Evolutionary conservation across 2,113 vertebrate species (phyloP).

Genomic region (Mormoops blainvillei): DNA sequence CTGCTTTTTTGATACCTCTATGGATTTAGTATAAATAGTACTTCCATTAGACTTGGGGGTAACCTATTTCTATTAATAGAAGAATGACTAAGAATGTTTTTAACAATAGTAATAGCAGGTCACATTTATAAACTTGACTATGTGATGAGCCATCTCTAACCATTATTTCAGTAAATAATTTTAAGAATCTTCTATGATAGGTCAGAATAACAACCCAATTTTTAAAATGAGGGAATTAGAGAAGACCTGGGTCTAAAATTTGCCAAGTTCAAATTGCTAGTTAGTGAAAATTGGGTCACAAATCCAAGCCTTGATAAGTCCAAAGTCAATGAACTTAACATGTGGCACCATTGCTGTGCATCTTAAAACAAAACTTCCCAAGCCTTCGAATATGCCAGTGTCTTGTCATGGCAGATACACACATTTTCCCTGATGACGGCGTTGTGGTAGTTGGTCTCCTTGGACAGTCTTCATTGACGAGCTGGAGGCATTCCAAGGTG

Average conservation of each 20-base stretch:
- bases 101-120: not conserved
- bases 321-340: not conserved
- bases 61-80: not conserved
- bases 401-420: not conserved
- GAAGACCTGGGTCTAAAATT: not conserved
- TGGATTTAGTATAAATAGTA: not conserved
- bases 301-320: not conserved
- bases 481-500: not conserved
- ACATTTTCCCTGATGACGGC: not conserved
- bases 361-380: not conserved
- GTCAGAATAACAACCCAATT: not conserved
- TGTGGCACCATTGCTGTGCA: not conserved
- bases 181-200: not conserved
- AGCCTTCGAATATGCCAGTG: not conserved
- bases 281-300: not conserved
- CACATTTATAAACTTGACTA: not conserved
- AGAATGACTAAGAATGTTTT: conserved; percentile 11
- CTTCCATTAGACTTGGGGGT: not conserved
- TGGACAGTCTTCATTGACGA: not conserved
- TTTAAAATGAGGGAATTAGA: not conserved
- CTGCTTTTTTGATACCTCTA: not conserved
- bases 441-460: not conserved
- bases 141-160: not conserved
- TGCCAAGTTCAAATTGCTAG: not conserved
- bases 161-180: not conserved